phyloP scores from a whole-genome alignment of 2,797 vertebrate species.

The Sebastolobus alascanus region DNA sequence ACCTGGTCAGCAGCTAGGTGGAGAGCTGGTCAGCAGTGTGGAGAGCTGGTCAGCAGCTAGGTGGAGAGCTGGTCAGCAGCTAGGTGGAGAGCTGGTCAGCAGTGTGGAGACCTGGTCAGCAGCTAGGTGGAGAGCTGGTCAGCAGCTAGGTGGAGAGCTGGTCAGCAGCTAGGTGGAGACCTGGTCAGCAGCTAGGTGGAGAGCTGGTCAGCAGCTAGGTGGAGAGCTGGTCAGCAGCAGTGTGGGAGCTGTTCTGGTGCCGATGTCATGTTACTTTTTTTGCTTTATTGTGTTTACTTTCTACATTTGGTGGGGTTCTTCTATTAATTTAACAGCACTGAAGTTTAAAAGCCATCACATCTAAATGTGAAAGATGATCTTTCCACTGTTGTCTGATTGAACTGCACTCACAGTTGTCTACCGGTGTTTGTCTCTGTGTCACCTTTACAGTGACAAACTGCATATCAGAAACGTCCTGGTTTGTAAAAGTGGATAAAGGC shows the following conservation, averaged over 20 bases:
- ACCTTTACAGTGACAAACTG: neutral
- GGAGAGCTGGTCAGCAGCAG: neutral
- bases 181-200: too few species aligned
- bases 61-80: too few species aligned
- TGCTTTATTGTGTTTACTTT: neutral
- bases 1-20: too few species aligned
- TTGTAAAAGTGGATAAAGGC: neutral
- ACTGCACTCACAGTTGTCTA: neutral
- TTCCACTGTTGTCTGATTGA: neutral
- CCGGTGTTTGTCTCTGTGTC: neutral
- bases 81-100: too few species aligned
- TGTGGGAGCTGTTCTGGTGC: neutral
- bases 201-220: neutral
- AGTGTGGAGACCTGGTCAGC: too few species aligned
- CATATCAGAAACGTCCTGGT: neutral
- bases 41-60: neutral
- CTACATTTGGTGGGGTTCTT: neutral
- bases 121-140: too few species aligned
- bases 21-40: too few species aligned
- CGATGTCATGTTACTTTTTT: neutral
- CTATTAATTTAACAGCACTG: neutral
- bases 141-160: too few species aligned
- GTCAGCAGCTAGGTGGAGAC: too few species aligned
- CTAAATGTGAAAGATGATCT: neutral
- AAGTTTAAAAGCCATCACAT: neutral